A percentile compares a stretch with the other conserved stretches of the same genome.
Conservation (phyloP, 2,113 vertebrate species). For the Ranitomeya variabilis region DNA sequence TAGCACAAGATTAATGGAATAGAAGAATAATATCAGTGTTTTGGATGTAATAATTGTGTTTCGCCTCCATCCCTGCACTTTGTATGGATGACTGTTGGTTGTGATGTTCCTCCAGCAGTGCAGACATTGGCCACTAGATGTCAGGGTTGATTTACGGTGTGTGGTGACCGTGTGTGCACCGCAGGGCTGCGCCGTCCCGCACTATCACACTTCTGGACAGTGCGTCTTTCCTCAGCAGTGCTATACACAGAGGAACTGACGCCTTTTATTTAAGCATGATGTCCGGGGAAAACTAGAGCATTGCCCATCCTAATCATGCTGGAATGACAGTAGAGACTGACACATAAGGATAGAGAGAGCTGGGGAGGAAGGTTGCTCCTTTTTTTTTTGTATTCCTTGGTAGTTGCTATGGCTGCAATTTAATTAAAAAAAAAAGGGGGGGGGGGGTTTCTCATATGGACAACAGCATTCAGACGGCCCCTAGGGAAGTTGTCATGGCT, state of each 20-base stretch:
- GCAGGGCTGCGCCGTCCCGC: neutral
- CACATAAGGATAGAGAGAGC: neutral
- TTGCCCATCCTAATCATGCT: neutral
- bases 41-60: neutral
- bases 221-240: no score
- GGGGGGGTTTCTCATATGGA: no score
- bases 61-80: neutral
- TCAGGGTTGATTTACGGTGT: slow-evolving; percentile 29
- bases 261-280: no score
- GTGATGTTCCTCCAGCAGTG: slow-evolving; percentile 59
- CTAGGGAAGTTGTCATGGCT: no score
- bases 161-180: neutral
- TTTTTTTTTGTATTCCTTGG: neutral
- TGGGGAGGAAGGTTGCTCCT: neutral
- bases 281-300: neutral
- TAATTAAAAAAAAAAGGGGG: no score
- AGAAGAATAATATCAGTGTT: neutral
- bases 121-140: slow-evolving; percentile 39
- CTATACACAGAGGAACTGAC: no score
- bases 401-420: neutral
- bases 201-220: neutral
- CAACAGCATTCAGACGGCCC: no score
- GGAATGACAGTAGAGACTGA: neutral
- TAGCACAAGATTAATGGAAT: neutral
- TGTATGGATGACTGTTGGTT: neutral